Conservation (phyloP, 2,113 vertebrate species). For the Callaeas wilsoni region DNA sequence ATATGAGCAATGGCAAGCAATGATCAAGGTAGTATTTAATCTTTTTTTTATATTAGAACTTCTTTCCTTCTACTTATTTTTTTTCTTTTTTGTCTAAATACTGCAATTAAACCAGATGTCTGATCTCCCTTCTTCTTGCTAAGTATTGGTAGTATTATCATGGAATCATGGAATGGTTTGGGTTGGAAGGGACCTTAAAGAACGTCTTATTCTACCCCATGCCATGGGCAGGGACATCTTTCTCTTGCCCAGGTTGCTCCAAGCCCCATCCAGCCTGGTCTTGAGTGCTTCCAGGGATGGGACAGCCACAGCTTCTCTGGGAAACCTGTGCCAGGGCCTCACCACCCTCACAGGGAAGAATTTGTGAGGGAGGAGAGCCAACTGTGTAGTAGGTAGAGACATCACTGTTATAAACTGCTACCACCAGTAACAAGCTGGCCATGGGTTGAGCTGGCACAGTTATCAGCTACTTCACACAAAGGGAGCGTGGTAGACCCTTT, state of each 20-base stretch:
- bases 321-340: not conserved
- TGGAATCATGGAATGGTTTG: not conserved
- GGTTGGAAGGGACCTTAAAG: not conserved
- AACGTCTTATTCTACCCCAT: not conserved
- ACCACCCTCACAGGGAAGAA: not conserved
- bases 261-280: not conserved
- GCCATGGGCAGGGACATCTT: not conserved
- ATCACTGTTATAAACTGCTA: not conserved
- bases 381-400: fast-evolving
- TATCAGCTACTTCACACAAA: not conserved
- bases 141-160: not conserved
- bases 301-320: not conserved
- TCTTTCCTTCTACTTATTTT: not conserved
- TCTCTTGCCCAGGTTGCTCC: not conserved
- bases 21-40: not conserved
- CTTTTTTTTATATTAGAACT: not conserved
- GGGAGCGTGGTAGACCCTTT: fast-evolving
- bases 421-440: not conserved
- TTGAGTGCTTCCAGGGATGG: not conserved
- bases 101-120: not conserved
- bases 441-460: not conserved
- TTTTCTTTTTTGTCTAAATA: not conserved
- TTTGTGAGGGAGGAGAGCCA: not conserved
- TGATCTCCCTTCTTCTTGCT: not conserved
- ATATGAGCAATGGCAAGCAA: fast-evolving